Evolutionary conservation across 2,888 invertebrate species (phyloP).

Genomic region (Drosophila barbarae): DNA sequence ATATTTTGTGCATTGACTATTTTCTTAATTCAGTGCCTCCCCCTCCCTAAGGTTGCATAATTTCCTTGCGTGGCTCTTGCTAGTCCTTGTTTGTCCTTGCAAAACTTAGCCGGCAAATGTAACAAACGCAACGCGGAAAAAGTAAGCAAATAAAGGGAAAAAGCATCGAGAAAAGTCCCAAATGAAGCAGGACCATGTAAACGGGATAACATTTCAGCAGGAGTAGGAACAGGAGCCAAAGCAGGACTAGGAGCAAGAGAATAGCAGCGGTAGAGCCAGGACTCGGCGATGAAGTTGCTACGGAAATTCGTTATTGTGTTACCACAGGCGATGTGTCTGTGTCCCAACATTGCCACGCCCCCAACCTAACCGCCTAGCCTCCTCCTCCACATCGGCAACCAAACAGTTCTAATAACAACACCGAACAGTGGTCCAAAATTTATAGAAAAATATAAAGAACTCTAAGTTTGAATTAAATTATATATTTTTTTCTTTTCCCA

Average conservation of each 20-base stretch:
- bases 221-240: constrained; percentile 3
- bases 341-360: constrained; percentile 60
- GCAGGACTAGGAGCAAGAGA: constrained; percentile 14
- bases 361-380: not conserved
- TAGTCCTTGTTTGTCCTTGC: constrained; percentile 24
- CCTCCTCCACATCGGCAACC: constrained; percentile 15
- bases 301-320: constrained; percentile 78
- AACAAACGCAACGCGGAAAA: constrained; percentile 26
- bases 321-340: constrained; percentile 77
- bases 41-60: constrained; percentile 49
- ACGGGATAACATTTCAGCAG: constrained; percentile 66
- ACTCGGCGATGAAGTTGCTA: constrained; percentile 71
- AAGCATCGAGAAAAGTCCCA: constrained; percentile 44
- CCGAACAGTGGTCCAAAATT: constrained; percentile 18
- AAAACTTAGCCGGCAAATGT: constrained; percentile 35
- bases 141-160: constrained; percentile 25
- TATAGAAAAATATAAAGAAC: not conserved
- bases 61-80: constrained; percentile 51
- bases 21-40: constrained; percentile 4
- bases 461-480: too few relatives aligned
- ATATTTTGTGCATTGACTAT: constrained; percentile 10
- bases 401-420: constrained; percentile 56
- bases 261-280: constrained; percentile 20
- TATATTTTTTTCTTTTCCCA: too few relatives aligned
- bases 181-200: constrained; percentile 61